Base-by-base conservation (phyloP, 2,797 vertebrate genomes). In the Adrianichthys oophorus region DNA sequence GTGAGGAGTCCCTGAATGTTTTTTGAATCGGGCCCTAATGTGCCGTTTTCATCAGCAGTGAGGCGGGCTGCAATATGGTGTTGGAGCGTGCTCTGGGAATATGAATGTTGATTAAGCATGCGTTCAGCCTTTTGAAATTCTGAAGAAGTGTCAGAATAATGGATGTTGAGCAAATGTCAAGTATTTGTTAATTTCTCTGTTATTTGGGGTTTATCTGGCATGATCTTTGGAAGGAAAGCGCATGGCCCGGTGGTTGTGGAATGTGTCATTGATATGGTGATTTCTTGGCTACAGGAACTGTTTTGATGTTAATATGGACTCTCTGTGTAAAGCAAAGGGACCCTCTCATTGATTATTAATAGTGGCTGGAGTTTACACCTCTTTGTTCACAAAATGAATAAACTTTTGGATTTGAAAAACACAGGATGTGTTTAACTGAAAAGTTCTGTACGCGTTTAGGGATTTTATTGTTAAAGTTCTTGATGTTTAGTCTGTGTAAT, bases 101-200 rank as follows among this genome's bases (percentile, higher is more conserved):
- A 98, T 99, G 97, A 99, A 98, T 99, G 95, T 97, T 98, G 96
- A 99, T 98, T 96, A 98, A 98, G 95, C 94, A 96, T 96, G 95
- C 95, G 94, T 94, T 95, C 94, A 95, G 95, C 95, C 95, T 96
- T 93, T 98, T 98, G 95, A 97, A 95, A 95, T 95, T 94, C 94
- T 94, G 93, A 95, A 95, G 95, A 95, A 91, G 95, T 98, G 97
- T 98, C 97, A 98, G 95, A 97, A 98, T 98, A 99, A 99, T 99
- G 95, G 96, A 98, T 99, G 97, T 98, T 95, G 95, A 98, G 97
- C 96, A 98, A 98, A 98, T 98, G 96, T 98, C 97, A 98, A 97
- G 95, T 96, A 95, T 98, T 99, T 98, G 96, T 98, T 99, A 98
- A 98, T 98, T 98, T 98, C 95, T 95, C 93, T 95, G 95, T 98